Evolutionary conservation across 2,888 invertebrate genomes (phyloP), one percentile per base, ranked within the genome.

Genomic region (Parnassius orleans): DNA sequence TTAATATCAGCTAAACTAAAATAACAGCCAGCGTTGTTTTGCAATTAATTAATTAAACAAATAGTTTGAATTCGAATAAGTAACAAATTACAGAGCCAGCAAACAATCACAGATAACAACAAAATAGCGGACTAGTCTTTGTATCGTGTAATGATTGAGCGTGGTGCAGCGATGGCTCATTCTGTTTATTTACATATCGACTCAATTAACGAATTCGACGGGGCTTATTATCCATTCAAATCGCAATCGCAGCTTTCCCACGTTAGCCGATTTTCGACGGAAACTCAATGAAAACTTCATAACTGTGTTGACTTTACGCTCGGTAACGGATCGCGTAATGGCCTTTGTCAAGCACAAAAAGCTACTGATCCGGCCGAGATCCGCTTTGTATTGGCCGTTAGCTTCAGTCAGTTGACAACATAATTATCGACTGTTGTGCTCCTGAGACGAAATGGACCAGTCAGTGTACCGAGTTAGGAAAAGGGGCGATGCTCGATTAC

Each of bases 271-370:
- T 88, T 86, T 87, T 79, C 79, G 78, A 73, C 74, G 83, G 81
- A 81, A 85, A 83, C 83, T 81, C 83, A 80, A 83, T 86, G 86
- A 78, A 86, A 87, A 88, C 84, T 90, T 87, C 86, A 88, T 90
- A 88, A 85, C 87, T 78, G 83, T 85, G 85, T 87, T 88, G 87
- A 87, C 86, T 89, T 84, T 85, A 65, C 69, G 72, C 69, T 86
- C 80, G 81, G 79, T 84, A 89, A 86, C 84, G 80, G 81, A 86
- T 87, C 84, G 82, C 81, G 83, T 86, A 89, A 87, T 89, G 84
- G 87, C 86, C 84, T 87, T 90, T 89, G 87, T 87, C 76, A 79
- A 74, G 79, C 72, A 80, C 88, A 89, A 90, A 90, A 90, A 88
- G 87, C 87, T 84, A 80, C 80, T 85, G 89, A 87, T 89, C 86